Conservation (phyloP, 1,140 invertebrate genomes). For the Brachionus rubens region DNA sequence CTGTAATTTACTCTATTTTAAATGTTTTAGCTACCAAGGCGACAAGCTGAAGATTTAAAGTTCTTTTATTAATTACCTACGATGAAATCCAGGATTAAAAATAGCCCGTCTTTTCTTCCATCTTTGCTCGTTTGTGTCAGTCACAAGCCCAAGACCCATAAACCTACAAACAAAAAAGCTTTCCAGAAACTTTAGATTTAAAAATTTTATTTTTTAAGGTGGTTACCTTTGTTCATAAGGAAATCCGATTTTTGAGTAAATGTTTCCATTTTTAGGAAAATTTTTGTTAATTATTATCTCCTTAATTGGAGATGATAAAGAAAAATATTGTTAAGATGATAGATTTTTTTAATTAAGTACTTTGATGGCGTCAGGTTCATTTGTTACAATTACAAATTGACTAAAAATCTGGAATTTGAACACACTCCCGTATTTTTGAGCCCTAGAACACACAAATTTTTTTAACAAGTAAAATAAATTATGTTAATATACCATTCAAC, state of each 20-base stretch:
- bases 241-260: slow-evolving; percentile 17
- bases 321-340: not conserved
- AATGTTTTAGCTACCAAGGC: too few species aligned
- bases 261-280: slow-evolving; percentile 1
- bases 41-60: too few species aligned
- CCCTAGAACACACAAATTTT: not conserved
- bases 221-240: not conserved
- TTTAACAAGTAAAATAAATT: not conserved
- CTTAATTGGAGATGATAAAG: not conserved
- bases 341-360: not conserved
- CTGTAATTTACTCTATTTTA: too few species aligned
- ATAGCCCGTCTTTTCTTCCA: not conserved
- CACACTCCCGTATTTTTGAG: slow-evolving; percentile 16
- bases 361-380: slow-evolving; percentile 13
- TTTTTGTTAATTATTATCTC: slow-evolving; percentile 29
- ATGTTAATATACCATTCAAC: slow-evolving; percentile 3
- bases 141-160: slow-evolving; percentile 17
- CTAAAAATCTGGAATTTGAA: slow-evolving; percentile 29
- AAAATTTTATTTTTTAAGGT: not conserved
- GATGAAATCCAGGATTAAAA: slow-evolving; percentile 39
- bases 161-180: not conserved
- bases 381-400: slow-evolving; percentile 1
- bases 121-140: not conserved
- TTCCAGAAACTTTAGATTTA: not conserved
- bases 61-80: not conserved